These are phyloP conservation scores for Tridacna crocea DNA, from an alignment of 2,888 invertebrate species.

Conservation along the genomic window DNA sequence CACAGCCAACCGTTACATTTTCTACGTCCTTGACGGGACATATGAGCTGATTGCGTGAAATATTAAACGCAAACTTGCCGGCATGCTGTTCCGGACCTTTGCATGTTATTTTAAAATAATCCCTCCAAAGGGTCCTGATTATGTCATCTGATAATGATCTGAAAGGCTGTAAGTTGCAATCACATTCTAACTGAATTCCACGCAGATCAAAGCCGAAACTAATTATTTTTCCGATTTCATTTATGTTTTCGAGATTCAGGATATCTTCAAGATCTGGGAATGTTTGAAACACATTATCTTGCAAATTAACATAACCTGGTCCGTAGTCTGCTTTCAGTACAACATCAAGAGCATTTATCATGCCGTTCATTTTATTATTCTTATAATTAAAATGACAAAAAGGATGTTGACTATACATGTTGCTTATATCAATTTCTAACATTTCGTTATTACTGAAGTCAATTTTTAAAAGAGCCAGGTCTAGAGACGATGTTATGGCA, in stretches of 20 bases:
- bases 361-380: conserved; percentile 38
- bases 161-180: conserved; percentile 52
- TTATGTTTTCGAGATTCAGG: conserved; percentile 29
- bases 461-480: neutral
- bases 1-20: conserved; percentile 29
- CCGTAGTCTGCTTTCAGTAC: conserved; percentile 36
- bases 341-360: conserved; percentile 31
- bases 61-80: neutral
- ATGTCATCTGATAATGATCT: conserved; percentile 28
- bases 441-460: conserved; percentile 5
- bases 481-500: neutral
- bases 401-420: conserved; percentile 30
- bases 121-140: conserved; percentile 39
- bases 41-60: neutral
- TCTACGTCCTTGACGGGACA: conserved; percentile 19
- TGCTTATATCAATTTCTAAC: conserved; percentile 32
- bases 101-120: conserved; percentile 43
- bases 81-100: conserved; percentile 26
- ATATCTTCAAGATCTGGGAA: conserved; percentile 47
- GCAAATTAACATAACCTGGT: conserved; percentile 34
- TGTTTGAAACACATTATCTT: conserved; percentile 32
- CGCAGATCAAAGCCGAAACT: conserved; percentile 48
- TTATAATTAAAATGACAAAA: conserved; percentile 45
- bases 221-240: conserved; percentile 34
- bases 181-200: conserved; percentile 42